phyloP scores from a whole-genome alignment of 2,888 invertebrate genomes.

The Protonemura montana region DNA sequence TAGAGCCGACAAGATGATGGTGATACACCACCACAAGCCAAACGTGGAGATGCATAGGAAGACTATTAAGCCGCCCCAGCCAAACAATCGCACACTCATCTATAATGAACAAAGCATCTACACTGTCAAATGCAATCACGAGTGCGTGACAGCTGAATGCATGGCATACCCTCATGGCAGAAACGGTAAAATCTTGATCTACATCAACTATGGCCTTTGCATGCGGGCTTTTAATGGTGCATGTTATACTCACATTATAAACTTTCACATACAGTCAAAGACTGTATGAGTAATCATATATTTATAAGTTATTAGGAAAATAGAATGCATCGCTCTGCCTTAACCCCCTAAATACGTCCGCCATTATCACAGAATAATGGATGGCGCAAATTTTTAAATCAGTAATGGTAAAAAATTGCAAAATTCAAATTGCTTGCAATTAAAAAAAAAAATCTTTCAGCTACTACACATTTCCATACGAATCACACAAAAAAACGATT shows the following conservation, averaged over 20 bases:
- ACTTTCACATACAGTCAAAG: background rate
- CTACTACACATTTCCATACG: too few relatives aligned
- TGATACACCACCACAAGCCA: constrained; percentile 58
- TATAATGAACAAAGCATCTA: constrained; percentile 48
- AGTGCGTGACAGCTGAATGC: background rate
- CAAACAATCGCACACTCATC: constrained; percentile 58
- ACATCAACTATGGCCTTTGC: background rate
- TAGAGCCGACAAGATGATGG: constrained; percentile 54
- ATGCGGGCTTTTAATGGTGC: background rate
- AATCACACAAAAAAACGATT: too few relatives aligned
- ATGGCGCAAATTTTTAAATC: background rate
- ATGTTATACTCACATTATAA: background rate
- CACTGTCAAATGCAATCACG: background rate
- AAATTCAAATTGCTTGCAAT: too few relatives aligned
- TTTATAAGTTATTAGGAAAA: constrained; percentile 14
- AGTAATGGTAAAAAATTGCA: background rate
- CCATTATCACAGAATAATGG: background rate
- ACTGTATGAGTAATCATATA: background rate
- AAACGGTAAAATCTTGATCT: background rate
- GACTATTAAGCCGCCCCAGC: constrained; percentile 59
- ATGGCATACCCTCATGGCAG: background rate
- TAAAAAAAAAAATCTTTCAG: too few relatives aligned
- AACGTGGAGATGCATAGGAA: constrained; percentile 58
- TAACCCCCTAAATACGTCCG: background rate
- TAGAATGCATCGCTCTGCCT: background rate